Evolutionary conservation across 2,113 vertebrate genomes (phyloP).

Genomic region (Scartelaos histophorus): DNA sequence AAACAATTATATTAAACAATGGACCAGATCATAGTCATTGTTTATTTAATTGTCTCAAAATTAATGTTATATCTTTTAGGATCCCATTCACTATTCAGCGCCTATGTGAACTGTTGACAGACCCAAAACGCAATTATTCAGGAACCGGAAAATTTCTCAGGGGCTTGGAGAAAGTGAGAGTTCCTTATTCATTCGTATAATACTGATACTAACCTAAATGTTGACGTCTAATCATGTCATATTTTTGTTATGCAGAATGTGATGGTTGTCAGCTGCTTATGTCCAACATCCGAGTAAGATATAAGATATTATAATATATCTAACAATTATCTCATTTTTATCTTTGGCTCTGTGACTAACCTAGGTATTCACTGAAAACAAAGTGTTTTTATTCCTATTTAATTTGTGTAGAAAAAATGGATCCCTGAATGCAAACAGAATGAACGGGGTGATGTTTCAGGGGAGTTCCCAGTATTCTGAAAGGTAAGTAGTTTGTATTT

Average conservation of each 20-base stretch:
- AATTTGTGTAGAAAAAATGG: constrained; percentile 86
- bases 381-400: constrained; percentile 44
- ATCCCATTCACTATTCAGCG: constrained; percentile 97
- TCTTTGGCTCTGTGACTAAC: not conserved
- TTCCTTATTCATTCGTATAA: not conserved
- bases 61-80: constrained; percentile 68
- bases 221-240: not conserved
- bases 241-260: constrained; percentile 83
- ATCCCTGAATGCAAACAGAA: constrained; percentile 86
- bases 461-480: constrained; percentile 88
- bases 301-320: too few relatives aligned
- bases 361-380: not conserved
- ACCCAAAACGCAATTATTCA: constrained; percentile 94
- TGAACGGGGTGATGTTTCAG: constrained; percentile 97
- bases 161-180: constrained; percentile 92
- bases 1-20: too few relatives aligned
- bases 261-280: constrained; percentile 97
- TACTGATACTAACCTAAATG: not conserved
- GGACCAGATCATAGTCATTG: too few relatives aligned
- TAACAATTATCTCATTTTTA: constrained; percentile 41
- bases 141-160: constrained; percentile 97
- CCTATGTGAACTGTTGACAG: constrained; percentile 93
- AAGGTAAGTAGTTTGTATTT: constrained; percentile 77
- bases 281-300: constrained; percentile 95
- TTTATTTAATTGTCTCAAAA: not conserved